Evolutionary conservation across 53 echinoderm and acorn worm species (phyloP).

Genomic region (Patiria pectinifera): DNA sequence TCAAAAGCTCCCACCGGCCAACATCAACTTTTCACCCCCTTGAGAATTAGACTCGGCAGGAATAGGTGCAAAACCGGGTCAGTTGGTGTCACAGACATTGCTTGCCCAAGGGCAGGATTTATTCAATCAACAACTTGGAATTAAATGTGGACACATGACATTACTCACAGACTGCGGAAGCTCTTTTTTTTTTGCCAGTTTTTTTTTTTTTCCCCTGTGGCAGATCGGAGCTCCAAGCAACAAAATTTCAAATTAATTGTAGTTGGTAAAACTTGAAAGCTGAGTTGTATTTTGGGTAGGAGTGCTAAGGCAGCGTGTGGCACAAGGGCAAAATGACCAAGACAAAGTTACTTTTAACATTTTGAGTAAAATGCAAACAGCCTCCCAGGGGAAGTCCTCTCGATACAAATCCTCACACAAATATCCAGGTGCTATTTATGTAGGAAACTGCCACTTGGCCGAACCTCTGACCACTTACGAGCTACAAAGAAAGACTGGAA

Average conservation of each 20-base stretch:
- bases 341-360: too few relatives aligned
- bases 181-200: not conserved
- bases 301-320: not conserved
- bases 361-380: too few relatives aligned
- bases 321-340: too few relatives aligned
- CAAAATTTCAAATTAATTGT: too few relatives aligned
- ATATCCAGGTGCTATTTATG: too few relatives aligned
- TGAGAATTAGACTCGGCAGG: slow-evolving; percentile 2
- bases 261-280: too few relatives aligned
- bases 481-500: not conserved
- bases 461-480: not conserved
- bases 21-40: slow-evolving; percentile 48
- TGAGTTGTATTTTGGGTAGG: not conserved
- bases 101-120: slow-evolving; percentile 55
- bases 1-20: slow-evolving; percentile 51
- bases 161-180: slow-evolving; percentile 16
- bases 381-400: too few relatives aligned
- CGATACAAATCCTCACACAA: too few relatives aligned
- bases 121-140: slow-evolving; percentile 50
- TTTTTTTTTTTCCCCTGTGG: not conserved
- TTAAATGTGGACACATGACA: slow-evolving; percentile 54
- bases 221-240: not conserved
- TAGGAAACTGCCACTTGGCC: too few relatives aligned
- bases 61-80: slow-evolving; percentile 37
- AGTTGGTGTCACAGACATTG: slow-evolving; percentile 28